These are phyloP conservation scores for Heliangelus exortis DNA, from an alignment of 2,797 vertebrate species.

Conservation along the genomic window DNA sequence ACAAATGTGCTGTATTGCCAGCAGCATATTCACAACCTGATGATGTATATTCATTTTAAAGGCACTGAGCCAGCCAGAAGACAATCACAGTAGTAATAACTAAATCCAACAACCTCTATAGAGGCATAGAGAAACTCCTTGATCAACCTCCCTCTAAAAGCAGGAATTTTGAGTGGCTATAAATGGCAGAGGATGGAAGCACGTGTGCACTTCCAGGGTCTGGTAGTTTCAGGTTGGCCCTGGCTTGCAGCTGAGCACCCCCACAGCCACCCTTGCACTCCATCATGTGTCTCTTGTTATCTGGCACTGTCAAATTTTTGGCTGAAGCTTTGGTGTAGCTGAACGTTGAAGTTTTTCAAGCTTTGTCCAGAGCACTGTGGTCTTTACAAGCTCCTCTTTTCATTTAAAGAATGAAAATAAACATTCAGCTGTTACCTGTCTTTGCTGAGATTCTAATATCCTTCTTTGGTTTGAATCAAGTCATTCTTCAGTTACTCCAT, in stretches of 20 bases:
- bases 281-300: neutral
- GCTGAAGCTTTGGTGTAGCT: neutral
- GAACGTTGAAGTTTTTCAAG: neutral
- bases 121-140: neutral
- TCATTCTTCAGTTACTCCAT: neutral
- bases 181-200: neutral
- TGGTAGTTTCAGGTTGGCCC: neutral
- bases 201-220: neutral
- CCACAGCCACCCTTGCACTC: neutral
- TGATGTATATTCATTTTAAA: neutral
- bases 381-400: neutral
- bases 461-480: neutral
- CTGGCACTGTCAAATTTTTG: neutral
- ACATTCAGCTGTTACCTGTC: neutral
- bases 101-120: neutral
- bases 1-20: neutral
- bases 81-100: neutral
- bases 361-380: neutral
- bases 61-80: neutral
- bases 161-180: neutral
- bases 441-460: neutral
- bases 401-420: neutral
- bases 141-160: neutral
- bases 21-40: neutral
- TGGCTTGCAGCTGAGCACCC: neutral